A percentile compares a stretch with the other conserved stretches of the same genome.
phyloP scores from a whole-genome alignment of 1,140 invertebrate genomes.

The Macrobrachium nipponense region DNA sequence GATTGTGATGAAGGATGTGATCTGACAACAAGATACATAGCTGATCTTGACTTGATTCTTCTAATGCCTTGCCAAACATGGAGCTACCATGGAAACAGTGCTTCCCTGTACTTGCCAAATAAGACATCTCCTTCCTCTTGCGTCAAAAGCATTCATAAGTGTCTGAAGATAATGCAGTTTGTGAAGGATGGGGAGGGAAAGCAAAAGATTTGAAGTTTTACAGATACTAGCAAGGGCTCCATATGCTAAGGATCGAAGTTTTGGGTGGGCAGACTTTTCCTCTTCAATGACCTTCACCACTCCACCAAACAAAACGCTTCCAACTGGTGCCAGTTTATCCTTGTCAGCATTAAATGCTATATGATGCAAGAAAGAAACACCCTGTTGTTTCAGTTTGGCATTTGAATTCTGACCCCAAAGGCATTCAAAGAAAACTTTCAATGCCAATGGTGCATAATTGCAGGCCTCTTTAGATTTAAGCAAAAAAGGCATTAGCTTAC shows the following conservation, averaged over 20 bases:
- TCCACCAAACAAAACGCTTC: constrained; percentile 64
- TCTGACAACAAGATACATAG: constrained; percentile 74
- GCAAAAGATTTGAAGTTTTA: constrained; percentile 74
- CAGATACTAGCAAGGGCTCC: constrained; percentile 81
- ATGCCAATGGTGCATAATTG: constrained; percentile 81
- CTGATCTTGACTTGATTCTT: constrained; percentile 68
- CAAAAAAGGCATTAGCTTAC: constrained; percentile 84
- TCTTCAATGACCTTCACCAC: constrained; percentile 64
- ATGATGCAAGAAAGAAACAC: constrained; percentile 84
- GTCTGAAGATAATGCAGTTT: constrained; percentile 76
- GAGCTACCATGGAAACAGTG: constrained; percentile 79
- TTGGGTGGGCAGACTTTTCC: constrained; percentile 68
- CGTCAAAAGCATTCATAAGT: constrained; percentile 77
- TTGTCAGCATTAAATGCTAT: constrained; percentile 69
- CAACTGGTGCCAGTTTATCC: constrained; percentile 60
- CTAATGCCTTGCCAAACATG: constrained; percentile 75
- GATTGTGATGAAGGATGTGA: constrained; percentile 77
- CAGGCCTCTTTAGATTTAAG: constrained; percentile 83
- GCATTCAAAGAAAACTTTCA: constrained; percentile 86
- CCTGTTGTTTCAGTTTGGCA: constrained; percentile 81
- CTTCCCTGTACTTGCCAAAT: constrained; percentile 74
- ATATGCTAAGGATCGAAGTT: constrained; percentile 80
- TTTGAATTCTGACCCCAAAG: constrained; percentile 87
- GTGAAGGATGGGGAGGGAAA: constrained; percentile 62
- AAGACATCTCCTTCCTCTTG: constrained; percentile 70